These are phyloP conservation scores for Rhinichthys klamathensis DNA, from an alignment of 2,113 vertebrate genomes.

Conservation along the genomic window DNA sequence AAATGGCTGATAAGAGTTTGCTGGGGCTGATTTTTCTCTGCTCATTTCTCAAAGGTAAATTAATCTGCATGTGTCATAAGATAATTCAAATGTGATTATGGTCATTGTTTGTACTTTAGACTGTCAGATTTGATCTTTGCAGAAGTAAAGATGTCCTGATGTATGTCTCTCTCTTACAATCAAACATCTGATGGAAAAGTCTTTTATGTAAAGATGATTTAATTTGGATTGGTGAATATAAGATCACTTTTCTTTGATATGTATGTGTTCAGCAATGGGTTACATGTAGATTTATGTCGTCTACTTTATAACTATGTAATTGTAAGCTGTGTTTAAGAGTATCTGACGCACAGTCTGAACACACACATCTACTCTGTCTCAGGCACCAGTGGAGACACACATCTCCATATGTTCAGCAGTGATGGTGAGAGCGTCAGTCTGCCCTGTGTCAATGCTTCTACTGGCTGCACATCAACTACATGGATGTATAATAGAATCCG, in stretches of 20 bases:
- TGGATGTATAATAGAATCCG: not conserved
- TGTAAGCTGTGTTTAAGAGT: not conserved
- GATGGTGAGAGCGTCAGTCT: not conserved
- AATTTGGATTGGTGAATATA: too few relatives aligned
- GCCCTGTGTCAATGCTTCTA: not conserved
- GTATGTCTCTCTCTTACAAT: too few relatives aligned
- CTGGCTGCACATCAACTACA: not conserved
- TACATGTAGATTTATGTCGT: too few relatives aligned
- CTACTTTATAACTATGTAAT: too few relatives aligned
- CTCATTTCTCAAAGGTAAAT: not conserved
- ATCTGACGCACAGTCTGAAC: not conserved
- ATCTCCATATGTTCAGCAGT: not conserved
- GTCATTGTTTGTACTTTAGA: too few relatives aligned
- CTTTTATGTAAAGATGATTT: too few relatives aligned
- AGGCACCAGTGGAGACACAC: not conserved
- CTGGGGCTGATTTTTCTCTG: not conserved
- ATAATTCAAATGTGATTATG: too few relatives aligned
- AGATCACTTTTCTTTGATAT: too few relatives aligned
- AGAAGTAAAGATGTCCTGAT: too few relatives aligned
- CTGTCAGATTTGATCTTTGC: not conserved
- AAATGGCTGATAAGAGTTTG: not conserved
- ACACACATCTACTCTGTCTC: not conserved
- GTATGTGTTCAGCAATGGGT: too few relatives aligned
- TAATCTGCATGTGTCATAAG: too few relatives aligned
- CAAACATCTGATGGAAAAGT: too few relatives aligned